A percentile compares a stretch with the other conserved stretches of the same genome.
These are phyloP conservation scores for Coregonus ussuriensis DNA, from an alignment of 2,797 vertebrate genomes.

Conservation along the genomic window DNA sequence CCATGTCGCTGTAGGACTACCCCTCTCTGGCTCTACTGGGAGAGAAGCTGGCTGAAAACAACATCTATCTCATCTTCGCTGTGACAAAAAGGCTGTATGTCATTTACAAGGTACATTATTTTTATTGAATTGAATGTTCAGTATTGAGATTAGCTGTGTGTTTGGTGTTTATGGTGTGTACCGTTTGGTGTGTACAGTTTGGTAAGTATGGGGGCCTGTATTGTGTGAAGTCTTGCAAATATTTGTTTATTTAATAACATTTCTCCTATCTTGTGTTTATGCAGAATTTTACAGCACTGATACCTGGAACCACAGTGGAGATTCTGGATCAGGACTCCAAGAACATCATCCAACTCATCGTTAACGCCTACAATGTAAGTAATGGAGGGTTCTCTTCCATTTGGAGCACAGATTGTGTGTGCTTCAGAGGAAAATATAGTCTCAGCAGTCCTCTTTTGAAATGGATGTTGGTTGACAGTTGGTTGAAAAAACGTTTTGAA, in stretches of 20 bases:
- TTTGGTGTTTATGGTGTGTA: background rate
- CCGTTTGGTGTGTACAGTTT: background rate
- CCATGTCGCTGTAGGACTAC: constrained; percentile 81
- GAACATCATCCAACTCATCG: constrained; percentile 96
- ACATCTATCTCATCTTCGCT: constrained; percentile 95
- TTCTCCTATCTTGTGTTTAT: background rate
- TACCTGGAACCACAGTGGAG: constrained; percentile 95
- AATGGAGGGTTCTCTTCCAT: background rate
- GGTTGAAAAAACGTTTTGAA: background rate
- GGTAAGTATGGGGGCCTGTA: background rate
- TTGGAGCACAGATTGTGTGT: constrained; percentile 15
- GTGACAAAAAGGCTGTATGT: constrained; percentile 90
- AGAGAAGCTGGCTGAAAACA: constrained; percentile 95
- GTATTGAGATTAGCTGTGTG: background rate
- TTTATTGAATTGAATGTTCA: too few relatives aligned
- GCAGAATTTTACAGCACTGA: constrained; percentile 92
- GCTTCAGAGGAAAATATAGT: background rate
- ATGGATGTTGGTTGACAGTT: background rate
- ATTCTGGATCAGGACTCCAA: constrained; percentile 95
- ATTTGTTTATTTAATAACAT: background rate
- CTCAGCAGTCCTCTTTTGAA: background rate
- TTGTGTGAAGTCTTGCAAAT: background rate
- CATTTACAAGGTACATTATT: constrained; percentile 88
- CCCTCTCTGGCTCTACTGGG: constrained; percentile 94
- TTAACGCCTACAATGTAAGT: constrained; percentile 94